These are phyloP conservation scores for Pachycephala philippinensis DNA, from an alignment of 2,113 vertebrate genomes.

Conservation along the genomic window DNA sequence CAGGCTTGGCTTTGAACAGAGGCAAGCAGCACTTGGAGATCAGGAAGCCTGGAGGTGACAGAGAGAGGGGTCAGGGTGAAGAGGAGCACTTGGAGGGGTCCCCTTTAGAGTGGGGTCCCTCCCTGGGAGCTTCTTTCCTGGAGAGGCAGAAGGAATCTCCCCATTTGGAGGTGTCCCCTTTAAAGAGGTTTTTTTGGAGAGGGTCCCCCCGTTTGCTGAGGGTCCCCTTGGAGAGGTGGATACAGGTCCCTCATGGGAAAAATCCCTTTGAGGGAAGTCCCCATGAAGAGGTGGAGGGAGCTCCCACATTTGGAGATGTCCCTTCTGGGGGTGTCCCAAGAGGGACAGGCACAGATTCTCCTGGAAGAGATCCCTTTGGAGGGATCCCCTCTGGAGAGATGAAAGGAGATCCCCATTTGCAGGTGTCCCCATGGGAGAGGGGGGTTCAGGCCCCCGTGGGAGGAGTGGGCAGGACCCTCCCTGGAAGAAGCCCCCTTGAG, in stretches of 20 bases:
- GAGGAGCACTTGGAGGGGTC: neutral
- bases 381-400: accelerated
- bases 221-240: neutral
- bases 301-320: neutral
- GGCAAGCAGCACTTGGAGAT: slow-evolving; percentile 69
- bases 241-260: no score
- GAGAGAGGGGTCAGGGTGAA: neutral
- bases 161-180: neutral
- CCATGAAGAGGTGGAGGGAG: neutral
- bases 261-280: neutral
- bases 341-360: no score
- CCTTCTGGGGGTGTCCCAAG: neutral
- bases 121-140: neutral
- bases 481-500: neutral
- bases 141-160: neutral
- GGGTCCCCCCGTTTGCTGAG: neutral
- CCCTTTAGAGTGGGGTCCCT: no score
- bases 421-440: neutral
- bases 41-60: slow-evolving; percentile 35
- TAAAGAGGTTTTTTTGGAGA: neutral
- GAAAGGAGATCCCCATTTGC: neutral
- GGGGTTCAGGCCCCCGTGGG: neutral
- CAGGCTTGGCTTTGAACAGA: slow-evolving; percentile 65
- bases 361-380: neutral
- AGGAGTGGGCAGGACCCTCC: neutral